phyloP scores from a whole-genome alignment of 2,888 invertebrate species.

The Morinoia aosen region DNA sequence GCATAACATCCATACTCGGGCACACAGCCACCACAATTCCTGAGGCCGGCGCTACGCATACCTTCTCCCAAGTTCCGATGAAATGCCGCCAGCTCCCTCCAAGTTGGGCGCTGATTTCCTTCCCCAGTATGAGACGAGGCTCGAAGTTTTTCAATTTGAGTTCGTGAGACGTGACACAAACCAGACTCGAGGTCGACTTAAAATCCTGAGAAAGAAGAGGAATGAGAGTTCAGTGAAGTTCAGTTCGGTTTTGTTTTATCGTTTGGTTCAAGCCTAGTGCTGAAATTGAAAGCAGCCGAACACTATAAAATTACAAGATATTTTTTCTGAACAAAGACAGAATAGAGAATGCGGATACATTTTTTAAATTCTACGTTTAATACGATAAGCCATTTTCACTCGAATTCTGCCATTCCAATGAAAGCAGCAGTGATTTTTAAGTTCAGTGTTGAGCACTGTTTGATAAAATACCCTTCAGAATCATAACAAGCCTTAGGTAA shows the following conservation, averaged over 20 bases:
- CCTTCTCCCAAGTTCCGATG: not conserved
- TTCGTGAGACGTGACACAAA: not conserved
- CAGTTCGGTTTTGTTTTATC: not conserved
- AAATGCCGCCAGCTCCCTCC: not conserved
- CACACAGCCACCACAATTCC: not conserved
- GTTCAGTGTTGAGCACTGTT: too few relatives aligned
- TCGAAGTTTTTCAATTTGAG: constrained; percentile 32
- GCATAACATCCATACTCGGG: not conserved
- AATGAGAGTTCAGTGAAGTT: not conserved
- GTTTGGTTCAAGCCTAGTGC: not conserved
- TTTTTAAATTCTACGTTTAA: not conserved
- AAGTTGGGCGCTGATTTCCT: not conserved
- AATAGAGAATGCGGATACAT: not conserved
- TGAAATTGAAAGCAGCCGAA: not conserved
- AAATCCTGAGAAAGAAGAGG: not conserved
- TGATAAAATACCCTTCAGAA: too few relatives aligned
- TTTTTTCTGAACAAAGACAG: not conserved
- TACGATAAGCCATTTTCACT: not conserved
- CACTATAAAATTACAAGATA: not conserved
- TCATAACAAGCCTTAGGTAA: too few relatives aligned
- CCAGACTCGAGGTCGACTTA: constrained; percentile 16
- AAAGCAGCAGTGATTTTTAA: too few relatives aligned
- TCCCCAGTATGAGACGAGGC: not conserved
- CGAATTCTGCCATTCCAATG: not conserved
- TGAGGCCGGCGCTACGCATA: not conserved